Evolutionary conservation across 2,113 vertebrate genomes (phyloP).

Genomic region (Empidonax traillii): DNA sequence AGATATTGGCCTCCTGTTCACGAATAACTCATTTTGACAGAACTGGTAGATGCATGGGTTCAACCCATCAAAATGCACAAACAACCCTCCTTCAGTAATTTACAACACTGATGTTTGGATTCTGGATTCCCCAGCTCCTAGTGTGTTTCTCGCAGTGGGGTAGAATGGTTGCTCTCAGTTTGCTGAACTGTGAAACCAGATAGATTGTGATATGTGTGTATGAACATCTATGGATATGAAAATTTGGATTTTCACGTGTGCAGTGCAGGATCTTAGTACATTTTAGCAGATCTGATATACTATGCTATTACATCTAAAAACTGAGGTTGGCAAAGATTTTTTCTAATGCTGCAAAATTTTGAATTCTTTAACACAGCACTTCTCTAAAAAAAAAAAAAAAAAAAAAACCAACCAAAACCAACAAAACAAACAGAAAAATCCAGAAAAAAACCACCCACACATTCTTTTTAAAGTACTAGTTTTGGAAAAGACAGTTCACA

Average conservation of each 20-base stretch:
- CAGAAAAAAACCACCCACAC: fast-evolving
- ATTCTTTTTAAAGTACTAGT: neutral
- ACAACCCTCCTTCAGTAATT: neutral
- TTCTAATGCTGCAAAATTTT: neutral
- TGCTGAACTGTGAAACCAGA: neutral
- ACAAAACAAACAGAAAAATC: neutral
- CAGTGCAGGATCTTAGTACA: neutral
- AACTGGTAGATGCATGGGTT: neutral
- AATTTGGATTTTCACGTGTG: neutral
- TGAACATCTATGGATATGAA: neutral
- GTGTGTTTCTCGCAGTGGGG: neutral
- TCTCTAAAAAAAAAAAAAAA: neutral
- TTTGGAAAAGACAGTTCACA: neutral
- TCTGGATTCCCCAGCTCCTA: neutral
- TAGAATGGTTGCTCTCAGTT: neutral
- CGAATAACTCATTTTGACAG: constrained; percentile 13
- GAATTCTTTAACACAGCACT: neutral
- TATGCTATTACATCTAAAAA: neutral
- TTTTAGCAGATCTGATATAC: neutral
- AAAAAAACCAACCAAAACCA: neutral
- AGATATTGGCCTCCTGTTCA: neutral
- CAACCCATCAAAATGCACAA: neutral
- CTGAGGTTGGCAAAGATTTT: neutral
- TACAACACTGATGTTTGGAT: neutral
- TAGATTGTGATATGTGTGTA: neutral